Conservation (phyloP, 2,797 vertebrate genomes). For the Trichosurus vulpecula region DNA sequence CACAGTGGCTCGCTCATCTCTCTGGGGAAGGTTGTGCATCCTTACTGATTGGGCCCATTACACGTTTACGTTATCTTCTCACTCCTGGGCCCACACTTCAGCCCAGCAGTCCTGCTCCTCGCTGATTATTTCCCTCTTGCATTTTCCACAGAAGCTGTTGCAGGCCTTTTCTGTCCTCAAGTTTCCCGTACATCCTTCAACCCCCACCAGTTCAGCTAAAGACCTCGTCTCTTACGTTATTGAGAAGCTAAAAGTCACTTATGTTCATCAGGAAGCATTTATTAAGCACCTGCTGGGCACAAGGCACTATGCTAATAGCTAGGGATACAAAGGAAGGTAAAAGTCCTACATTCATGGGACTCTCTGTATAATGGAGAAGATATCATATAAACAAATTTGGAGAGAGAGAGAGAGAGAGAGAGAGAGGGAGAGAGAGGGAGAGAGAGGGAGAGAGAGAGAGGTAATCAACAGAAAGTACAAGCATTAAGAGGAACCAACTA, state of each 20-base stretch:
- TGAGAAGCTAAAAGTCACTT: background rate
- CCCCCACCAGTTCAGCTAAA: background rate
- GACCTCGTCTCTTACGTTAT: constrained; percentile 2
- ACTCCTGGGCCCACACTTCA: background rate
- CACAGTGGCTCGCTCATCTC: too few relatives aligned
- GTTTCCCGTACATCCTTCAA: background rate
- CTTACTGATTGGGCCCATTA: background rate
- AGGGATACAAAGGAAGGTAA: constrained; percentile 8
- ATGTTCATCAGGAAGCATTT: background rate
- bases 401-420: background rate
- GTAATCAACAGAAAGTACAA: background rate
- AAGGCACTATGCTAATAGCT: constrained; percentile 2
- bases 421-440: too few relatives aligned
- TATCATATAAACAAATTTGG: background rate
- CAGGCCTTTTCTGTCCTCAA: background rate
- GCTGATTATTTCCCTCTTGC: background rate
- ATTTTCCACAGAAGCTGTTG: background rate
- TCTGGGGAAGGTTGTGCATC: background rate
- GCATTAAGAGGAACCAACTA: background rate
- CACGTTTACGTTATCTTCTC: background rate
- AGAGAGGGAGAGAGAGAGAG: background rate
- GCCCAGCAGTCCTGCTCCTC: background rate
- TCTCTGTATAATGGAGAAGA: constrained; percentile 3
- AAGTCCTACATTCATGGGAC: background rate
- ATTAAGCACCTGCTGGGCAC: background rate